These are phyloP conservation scores for Aphaenogaster rudis DNA, from an alignment of 1,140 invertebrate species.

Conservation along the genomic window DNA sequence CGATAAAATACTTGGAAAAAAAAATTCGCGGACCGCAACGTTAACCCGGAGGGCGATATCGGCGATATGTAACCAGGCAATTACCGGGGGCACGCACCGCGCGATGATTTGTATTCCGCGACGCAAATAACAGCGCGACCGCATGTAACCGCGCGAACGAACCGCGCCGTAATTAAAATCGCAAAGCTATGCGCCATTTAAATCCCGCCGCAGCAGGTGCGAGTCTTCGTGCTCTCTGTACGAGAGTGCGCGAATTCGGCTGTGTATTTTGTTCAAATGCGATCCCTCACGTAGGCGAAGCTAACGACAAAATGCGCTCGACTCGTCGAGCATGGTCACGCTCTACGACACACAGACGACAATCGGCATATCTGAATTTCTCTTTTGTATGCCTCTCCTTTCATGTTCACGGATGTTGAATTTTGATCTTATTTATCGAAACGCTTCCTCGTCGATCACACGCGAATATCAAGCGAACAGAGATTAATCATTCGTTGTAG, in stretches of 20 bases:
- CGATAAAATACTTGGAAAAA: neutral
- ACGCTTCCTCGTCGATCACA: neutral
- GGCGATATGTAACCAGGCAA: conserved; percentile 2
- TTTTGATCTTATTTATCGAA: conserved; percentile 3
- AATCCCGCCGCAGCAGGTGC: conserved; percentile 29
- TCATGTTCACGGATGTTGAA: neutral
- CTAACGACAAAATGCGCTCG: neutral
- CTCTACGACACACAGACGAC: neutral
- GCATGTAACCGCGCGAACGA: conserved; percentile 40
- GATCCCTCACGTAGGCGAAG: neutral
- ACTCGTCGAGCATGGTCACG: neutral
- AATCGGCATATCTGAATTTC: conserved; percentile 5
- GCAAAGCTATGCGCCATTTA: conserved; percentile 44
- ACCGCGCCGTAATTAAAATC: conserved; percentile 60
- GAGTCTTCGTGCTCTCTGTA: neutral
- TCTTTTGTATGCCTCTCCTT: neutral
- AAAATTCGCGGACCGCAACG: neutral
- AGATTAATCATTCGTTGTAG: neutral
- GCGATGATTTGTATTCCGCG: conserved; percentile 36
- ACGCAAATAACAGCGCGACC: conserved; percentile 17
- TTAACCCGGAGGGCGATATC: neutral
- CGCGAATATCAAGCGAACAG: too few relatives aligned
- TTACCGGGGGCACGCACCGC: conserved; percentile 24
- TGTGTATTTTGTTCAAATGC: neutral
- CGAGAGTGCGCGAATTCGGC: neutral